These are phyloP conservation scores for Dastarcus helophoroides DNA, from an alignment of 2,888 invertebrate species.

Conservation along the genomic window DNA sequence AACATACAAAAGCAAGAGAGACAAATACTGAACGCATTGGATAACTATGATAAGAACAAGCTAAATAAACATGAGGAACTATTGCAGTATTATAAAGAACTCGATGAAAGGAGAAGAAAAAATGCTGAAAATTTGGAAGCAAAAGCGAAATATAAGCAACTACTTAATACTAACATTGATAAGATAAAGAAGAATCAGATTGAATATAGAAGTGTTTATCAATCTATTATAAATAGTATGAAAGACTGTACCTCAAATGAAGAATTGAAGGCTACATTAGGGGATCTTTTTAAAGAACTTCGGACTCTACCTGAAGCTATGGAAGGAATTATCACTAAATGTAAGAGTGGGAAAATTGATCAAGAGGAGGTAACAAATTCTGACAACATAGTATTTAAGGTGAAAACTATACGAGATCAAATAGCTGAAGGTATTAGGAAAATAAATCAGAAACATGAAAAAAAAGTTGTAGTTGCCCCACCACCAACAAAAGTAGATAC, in stretches of 20 bases:
- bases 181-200: conserved; percentile 46
- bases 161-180: conserved; percentile 33
- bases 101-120: conserved; percentile 39
- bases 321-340: conserved; percentile 37
- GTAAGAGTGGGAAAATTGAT: conserved; percentile 37
- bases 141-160: conserved; percentile 26
- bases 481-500: not conserved
- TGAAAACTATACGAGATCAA: conserved; percentile 38
- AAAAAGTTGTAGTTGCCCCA: conserved; percentile 1
- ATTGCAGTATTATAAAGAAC: conserved; percentile 34
- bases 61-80: conserved; percentile 42
- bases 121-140: conserved; percentile 42
- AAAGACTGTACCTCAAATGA: conserved; percentile 20
- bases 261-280: conserved; percentile 16
- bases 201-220: conserved; percentile 44
- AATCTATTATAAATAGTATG: conserved; percentile 42
- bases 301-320: conserved; percentile 38
- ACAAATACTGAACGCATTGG: conserved; percentile 37
- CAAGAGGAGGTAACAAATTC: conserved; percentile 36
- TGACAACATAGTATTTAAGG: conserved; percentile 9
- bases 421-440: conserved; percentile 23
- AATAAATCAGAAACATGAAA: conserved; percentile 5
- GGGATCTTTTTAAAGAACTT: conserved; percentile 36
- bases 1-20: conserved; percentile 39
- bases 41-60: conserved; percentile 44